Base-by-base conservation (phyloP, 2,113 vertebrate species). In the Anoplopoma fimbria region DNA sequence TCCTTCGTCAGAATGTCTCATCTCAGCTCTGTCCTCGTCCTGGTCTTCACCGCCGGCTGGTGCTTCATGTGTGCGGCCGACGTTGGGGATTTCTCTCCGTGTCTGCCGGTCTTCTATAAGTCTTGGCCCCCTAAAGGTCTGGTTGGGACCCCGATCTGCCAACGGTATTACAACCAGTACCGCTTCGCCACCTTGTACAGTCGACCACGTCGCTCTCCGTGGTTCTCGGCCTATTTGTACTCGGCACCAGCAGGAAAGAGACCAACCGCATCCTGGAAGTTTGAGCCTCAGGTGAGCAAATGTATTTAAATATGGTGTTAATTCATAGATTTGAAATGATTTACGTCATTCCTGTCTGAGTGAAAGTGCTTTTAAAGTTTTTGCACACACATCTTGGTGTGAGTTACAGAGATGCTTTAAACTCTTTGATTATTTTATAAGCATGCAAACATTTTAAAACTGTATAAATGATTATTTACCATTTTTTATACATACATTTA, bases 181-280 rank as follows among this genome's bases (percentile, higher is more conserved):
- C 91, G 38, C 19, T 95, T 94, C 6, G 94, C 94, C 68, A 88
- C 93, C 0, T 60, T 94, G 81, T 95, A 95, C 92, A 93, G 88
- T 34, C 89, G 92, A 2, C 23, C 53, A 0, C 88, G 86, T 0
- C 94, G 93, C 58, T 81, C 93, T 0, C 90, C 95, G 0, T 94
- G 91, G 93, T 91, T 93, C 69, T 95, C 95, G 0, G 94, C 85
- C 1, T 95, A 95, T 23, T 1, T 87, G 9, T 95, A 88, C 83
- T n/a, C 75, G 0, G 13, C 29, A 0, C 88, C 92, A 0, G 2
- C 0, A 2, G 93, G 92, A 6, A 94, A 91, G 81, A 91, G 94
- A 21, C 94, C 94, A 2, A 21, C 45, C 1, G 17, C 82, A 0
- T 36, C 14, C 0, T 95, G 95, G 94, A 94, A 93, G 88, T 95